A percentile compares a stretch with the other conserved stretches of the same genome.
phyloP scores from a whole-genome alignment of 2,113 vertebrate species.

The Sturnira hondurensis region DNA sequence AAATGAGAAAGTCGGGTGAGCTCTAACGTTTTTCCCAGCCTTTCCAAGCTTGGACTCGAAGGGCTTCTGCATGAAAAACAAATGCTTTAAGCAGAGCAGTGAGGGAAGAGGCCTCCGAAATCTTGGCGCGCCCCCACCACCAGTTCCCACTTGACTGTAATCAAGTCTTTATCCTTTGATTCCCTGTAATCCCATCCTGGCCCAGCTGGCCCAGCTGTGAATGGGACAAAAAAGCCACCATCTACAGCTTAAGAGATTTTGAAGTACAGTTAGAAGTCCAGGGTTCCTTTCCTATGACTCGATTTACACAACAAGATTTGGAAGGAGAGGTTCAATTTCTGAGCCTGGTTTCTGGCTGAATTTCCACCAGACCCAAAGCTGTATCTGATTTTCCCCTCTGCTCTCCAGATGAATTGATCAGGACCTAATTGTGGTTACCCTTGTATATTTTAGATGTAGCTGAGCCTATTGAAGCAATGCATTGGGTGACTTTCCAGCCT shows the following conservation, averaged over 20 bases:
- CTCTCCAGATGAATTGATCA: not conserved
- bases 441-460: not conserved
- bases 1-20: not conserved
- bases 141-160: not conserved
- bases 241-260: slow-evolving; percentile 9
- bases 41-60: not conserved
- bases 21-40: not conserved
- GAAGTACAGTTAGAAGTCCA: not conserved
- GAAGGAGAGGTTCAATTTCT: not conserved
- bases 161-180: slow-evolving; percentile 5
- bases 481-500: not conserved
- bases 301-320: not conserved
- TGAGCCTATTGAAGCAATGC: not conserved
- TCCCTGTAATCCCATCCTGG: not conserved
- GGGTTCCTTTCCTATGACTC: not conserved
- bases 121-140: not conserved
- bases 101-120: not conserved
- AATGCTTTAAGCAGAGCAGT: not conserved
- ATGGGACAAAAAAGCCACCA: not conserved
- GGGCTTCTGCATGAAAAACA: not conserved
- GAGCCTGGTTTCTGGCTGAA: not conserved
- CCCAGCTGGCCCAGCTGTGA: not conserved
- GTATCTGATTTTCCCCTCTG: not conserved
- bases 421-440: not conserved
- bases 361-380: not conserved